Percentiles rank a stretch among this genome's conserved stretches.
phyloP scores from a whole-genome alignment of 1,140 invertebrate genomes.

The Drosophila kanapiae region DNA sequence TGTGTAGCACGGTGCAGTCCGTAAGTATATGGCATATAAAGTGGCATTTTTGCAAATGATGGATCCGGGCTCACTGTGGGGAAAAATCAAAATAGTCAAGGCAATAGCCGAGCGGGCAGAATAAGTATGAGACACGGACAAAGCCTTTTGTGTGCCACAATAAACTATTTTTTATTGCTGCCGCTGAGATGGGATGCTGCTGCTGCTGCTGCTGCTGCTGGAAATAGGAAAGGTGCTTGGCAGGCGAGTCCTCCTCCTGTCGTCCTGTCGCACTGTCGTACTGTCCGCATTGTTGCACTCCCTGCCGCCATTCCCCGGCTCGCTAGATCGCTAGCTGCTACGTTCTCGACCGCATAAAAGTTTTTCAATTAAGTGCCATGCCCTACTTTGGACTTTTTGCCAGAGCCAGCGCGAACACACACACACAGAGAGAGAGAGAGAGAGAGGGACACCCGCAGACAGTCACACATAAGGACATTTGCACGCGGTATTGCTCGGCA shows the following conservation, averaged over 20 bases:
- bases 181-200: slow-evolving; percentile 13
- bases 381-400: slow-evolving; percentile 73
- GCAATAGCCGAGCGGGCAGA: slow-evolving; percentile 16
- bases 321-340: slow-evolving; percentile 45
- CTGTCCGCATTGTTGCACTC: slow-evolving; percentile 21
- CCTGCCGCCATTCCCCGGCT: not conserved
- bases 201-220: no score
- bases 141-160: slow-evolving; percentile 55
- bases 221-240: slow-evolving; percentile 26
- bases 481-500: slow-evolving; percentile 39
- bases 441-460: slow-evolving; percentile 4
- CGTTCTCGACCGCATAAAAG: slow-evolving; percentile 76
- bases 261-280: slow-evolving; percentile 11
- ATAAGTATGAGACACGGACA: slow-evolving; percentile 42
- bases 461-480: slow-evolving; percentile 32
- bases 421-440: not conserved
- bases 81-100: slow-evolving; percentile 45
- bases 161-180: slow-evolving; percentile 72
- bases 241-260: not conserved
- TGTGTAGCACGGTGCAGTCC: not conserved
- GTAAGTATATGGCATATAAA: slow-evolving; percentile 45
- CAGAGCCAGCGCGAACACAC: slow-evolving; percentile 18
- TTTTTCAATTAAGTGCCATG: slow-evolving; percentile 78
- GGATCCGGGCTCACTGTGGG: slow-evolving; percentile 33
- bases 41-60: slow-evolving; percentile 58